Conservation (phyloP, 1,140 invertebrate genomes). For the Amyelois transitella region DNA sequence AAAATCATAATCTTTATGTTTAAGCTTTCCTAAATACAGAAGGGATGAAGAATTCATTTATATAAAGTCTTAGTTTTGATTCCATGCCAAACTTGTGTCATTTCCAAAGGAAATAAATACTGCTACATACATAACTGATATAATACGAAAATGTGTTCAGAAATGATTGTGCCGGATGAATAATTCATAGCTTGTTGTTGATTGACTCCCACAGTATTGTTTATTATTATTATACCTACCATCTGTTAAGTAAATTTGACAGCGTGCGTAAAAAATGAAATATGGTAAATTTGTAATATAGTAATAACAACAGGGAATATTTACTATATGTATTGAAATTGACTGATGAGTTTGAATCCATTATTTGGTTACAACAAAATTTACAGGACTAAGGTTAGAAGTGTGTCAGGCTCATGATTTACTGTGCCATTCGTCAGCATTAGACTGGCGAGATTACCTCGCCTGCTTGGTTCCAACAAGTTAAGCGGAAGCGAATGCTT, state of each 20-base stretch:
- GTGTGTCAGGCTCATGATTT: conserved; percentile 19
- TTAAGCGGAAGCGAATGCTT: too few species aligned
- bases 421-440: conserved; percentile 23
- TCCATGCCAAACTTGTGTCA: background rate
- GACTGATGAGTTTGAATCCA: too few species aligned
- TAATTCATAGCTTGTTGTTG: background rate
- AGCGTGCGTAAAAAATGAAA: background rate
- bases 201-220: background rate
- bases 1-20: too few species aligned
- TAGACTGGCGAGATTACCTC: conserved; percentile 1
- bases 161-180: background rate
- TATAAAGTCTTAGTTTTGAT: background rate
- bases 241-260: background rate
- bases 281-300: too few species aligned
- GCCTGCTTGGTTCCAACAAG: background rate
- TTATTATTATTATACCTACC: background rate
- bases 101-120: background rate
- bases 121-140: background rate
- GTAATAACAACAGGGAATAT: too few species aligned
- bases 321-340: too few species aligned
- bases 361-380: too few species aligned
- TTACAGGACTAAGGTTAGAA: too few species aligned
- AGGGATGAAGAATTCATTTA: background rate
- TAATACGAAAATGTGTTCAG: background rate
- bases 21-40: background rate